Evolutionary conservation across 2,797 vertebrate species (phyloP), one percentile per base, ranked within the genome.

Genomic region (Mus minutoides): DNA sequence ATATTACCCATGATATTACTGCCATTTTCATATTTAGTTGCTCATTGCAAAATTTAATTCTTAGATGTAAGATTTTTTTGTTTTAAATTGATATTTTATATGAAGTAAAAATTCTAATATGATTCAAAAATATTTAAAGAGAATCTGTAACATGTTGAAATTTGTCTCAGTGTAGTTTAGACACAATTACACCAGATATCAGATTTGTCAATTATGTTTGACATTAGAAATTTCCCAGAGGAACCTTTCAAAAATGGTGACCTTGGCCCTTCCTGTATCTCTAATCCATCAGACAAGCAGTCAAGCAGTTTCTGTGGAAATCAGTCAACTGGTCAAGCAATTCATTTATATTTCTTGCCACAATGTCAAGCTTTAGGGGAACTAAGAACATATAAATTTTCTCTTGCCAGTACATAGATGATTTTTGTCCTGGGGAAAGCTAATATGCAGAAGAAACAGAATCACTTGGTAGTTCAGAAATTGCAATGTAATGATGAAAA

Each of bases 161-260:
- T 80, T 43, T 89, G 12, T 73, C 62, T 93, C 46, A 67, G 19
- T 76, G n/a, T 88, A 90, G 85, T 3, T 76, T 21, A 12, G 3
- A 88, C 75, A 76, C 26, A 89, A 91, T 71, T 90, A 40, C 0
- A 90, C 17, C 9, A 83, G 34, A 40, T 85, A 82, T 12, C 7
- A 92, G 31, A 17, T 88, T 90, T 93, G 24, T 86, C 71, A 85
- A 13, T 85, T 62, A 75, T 49, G 7, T 90, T 94, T 93, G 37
- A 91, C 60, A 7, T 16, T 85, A 60, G 37, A 92, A 52, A 12
- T 86, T 82, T 95, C 17, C 67, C 67, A 64, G 19, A 88, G 83
- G 24, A 84, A 3, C 11, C 34, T 54, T 0, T 40, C 62, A 60
- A 62, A 90, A 90, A 49, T 77, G 6, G 5, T 90, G 24, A 86